A percentile compares a stretch with the other conserved stretches of the same genome.
Evolutionary conservation across 2,888 invertebrate species (phyloP).

Genomic region (Villa cingulata): DNA sequence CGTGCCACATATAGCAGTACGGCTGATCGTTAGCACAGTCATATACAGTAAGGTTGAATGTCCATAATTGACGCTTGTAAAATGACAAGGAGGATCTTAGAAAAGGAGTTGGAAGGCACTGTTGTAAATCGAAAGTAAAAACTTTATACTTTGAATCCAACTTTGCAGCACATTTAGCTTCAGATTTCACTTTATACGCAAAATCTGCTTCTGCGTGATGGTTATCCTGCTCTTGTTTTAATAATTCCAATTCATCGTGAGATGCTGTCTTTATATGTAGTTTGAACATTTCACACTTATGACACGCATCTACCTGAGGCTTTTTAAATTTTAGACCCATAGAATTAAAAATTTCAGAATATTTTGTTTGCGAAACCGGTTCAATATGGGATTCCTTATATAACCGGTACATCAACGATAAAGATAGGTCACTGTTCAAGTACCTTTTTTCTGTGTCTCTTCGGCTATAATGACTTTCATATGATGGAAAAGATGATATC

Average conservation of each 20-base stretch:
- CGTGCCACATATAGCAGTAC: constrained; percentile 16
- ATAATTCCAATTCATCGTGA: background rate
- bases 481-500: too few species aligned
- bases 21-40: constrained; percentile 11
- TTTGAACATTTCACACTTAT: constrained; percentile 14
- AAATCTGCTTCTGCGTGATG: constrained; percentile 12
- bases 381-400: too few species aligned
- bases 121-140: constrained; percentile 14
- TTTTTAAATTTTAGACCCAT: constrained; percentile 14
- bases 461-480: too few species aligned
- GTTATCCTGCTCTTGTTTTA: constrained; percentile 3
- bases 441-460: too few species aligned
- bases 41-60: constrained; percentile 14
- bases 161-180: constrained; percentile 10
- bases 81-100: constrained; percentile 11
- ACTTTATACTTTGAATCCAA: constrained; percentile 8
- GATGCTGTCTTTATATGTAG: constrained; percentile 8
- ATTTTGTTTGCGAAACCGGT: background rate
- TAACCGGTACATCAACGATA: too few species aligned
- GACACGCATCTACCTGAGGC: constrained; percentile 11
- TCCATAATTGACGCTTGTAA: constrained; percentile 15
- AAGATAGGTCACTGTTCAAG: too few species aligned
- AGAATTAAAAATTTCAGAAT: constrained; percentile 6
- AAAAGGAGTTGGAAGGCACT: constrained; percentile 13
- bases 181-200: constrained; percentile 11